A percentile compares a stretch with the other conserved stretches of the same genome.
Conservation (phyloP, 64 coral and sea anemone genomes). For the Stichodactyla helianthus region DNA sequence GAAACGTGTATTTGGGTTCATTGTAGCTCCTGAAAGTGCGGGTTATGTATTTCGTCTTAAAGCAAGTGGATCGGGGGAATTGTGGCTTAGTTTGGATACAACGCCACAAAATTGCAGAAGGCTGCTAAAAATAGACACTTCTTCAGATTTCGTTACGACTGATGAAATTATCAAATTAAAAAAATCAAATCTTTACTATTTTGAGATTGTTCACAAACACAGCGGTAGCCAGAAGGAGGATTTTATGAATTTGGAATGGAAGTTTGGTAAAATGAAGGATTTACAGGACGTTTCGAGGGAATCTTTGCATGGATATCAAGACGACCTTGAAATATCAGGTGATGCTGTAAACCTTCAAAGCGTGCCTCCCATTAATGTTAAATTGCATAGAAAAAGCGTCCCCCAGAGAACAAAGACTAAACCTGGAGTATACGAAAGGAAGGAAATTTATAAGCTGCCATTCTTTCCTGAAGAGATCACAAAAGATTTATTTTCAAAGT, state of each 20-base stretch:
- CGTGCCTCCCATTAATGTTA: not conserved
- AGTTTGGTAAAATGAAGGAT: not conserved
- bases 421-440: not conserved
- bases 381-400: constrained; percentile 4
- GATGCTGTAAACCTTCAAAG: not conserved
- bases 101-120: not conserved
- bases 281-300: not conserved
- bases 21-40: not conserved
- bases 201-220: constrained; percentile 27
- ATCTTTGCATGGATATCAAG: not conserved
- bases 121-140: not conserved
- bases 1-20: constrained; percentile 26
- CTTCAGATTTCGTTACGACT: not conserved
- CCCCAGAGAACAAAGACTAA: not conserved
- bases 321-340: not conserved
- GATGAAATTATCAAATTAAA: not conserved
- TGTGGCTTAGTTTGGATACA: constrained; percentile 3
- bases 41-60: not conserved
- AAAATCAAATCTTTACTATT: constrained; percentile 11
- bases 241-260: not conserved
- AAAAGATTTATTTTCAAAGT: not conserved
- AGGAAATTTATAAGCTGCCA: not conserved
- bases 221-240: not conserved
- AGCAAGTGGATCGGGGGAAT: constrained; percentile 2
- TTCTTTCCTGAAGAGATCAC: not conserved